These are phyloP conservation scores for Periplaneta americana DNA, from an alignment of 1,140 invertebrate genomes.

Conservation along the genomic window DNA sequence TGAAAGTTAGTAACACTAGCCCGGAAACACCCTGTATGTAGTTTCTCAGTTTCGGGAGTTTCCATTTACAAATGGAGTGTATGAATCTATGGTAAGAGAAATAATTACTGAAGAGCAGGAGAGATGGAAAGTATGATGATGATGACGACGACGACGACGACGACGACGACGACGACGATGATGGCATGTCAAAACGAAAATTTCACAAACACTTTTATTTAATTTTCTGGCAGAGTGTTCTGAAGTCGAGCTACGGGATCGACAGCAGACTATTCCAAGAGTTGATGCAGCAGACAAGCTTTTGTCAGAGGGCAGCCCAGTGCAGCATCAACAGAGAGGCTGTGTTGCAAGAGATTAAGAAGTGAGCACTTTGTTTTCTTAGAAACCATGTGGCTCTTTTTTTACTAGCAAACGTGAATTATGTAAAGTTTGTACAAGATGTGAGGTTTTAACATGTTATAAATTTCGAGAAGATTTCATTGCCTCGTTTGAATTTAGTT, in stretches of 20 bases:
- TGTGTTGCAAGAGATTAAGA: slow-evolving; percentile 57
- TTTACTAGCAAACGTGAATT: not conserved
- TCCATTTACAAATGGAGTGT: too few relatives aligned
- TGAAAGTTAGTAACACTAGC: too few relatives aligned
- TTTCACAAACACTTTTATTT: not conserved
- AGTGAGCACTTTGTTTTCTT: slow-evolving; percentile 33
- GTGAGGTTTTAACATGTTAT: not conserved
- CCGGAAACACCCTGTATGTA: not conserved
- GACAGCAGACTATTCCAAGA: slow-evolving; percentile 55
- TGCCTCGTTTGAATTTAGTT: not conserved
- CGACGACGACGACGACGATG: too few relatives aligned
- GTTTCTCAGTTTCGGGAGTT: too few relatives aligned
- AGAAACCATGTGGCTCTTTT: not conserved
- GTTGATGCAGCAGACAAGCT: slow-evolving; percentile 56
- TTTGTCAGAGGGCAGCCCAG: slow-evolving; percentile 57
- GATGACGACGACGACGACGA: too few relatives aligned
- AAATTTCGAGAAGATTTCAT: not conserved
- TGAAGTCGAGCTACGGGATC: slow-evolving; percentile 43
- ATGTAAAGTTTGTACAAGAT: not conserved
- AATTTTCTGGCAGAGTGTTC: slow-evolving; percentile 25
- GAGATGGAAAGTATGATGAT: too few relatives aligned
- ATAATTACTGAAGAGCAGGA: too few relatives aligned
- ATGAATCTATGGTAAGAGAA: too few relatives aligned
- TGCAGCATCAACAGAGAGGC: slow-evolving; percentile 55
- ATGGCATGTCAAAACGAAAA: too few relatives aligned